These are phyloP conservation scores for Microdon myrmicae DNA, from an alignment of 2,888 invertebrate species.

Conservation along the genomic window DNA sequence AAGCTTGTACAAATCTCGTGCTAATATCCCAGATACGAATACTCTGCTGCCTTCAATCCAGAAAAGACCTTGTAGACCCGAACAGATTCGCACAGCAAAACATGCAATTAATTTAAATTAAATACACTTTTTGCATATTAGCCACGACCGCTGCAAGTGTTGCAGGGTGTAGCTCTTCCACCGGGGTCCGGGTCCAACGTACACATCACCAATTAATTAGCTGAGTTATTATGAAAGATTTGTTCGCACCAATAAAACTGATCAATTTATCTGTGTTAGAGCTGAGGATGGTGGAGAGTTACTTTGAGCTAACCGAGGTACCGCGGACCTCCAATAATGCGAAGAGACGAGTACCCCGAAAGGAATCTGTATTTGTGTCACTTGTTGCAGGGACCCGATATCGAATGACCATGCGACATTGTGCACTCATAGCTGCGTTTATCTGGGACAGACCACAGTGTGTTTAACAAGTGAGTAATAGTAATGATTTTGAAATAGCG, in stretches of 20 bases:
- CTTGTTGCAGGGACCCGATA: conserved; percentile 5
- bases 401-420: conserved; percentile 29
- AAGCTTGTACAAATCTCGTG: conserved; percentile 40
- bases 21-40: conserved; percentile 28
- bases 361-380: conserved; percentile 30
- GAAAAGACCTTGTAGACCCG: conserved; percentile 19
- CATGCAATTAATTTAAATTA: conserved; percentile 53
- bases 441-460: conserved; percentile 22
- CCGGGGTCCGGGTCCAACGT: conserved; percentile 16
- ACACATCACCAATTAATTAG: conserved; percentile 52
- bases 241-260: conserved; percentile 51
- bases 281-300: conserved; percentile 18
- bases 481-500: too few relatives aligned
- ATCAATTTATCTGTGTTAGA: conserved; percentile 48
- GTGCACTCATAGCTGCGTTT: conserved; percentile 3
- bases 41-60: conserved; percentile 12
- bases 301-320: conserved; percentile 10
- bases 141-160: conserved; percentile 3
- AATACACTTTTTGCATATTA: conserved; percentile 48
- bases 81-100: conserved; percentile 47
- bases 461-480: too few relatives aligned
- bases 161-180: not conserved
- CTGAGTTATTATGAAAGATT: conserved; percentile 52
- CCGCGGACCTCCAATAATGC: too few relatives aligned
- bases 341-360: conserved; percentile 1